Base-by-base conservation (phyloP, 2,888 invertebrate genomes). In the Cepaea hortensis region DNA sequence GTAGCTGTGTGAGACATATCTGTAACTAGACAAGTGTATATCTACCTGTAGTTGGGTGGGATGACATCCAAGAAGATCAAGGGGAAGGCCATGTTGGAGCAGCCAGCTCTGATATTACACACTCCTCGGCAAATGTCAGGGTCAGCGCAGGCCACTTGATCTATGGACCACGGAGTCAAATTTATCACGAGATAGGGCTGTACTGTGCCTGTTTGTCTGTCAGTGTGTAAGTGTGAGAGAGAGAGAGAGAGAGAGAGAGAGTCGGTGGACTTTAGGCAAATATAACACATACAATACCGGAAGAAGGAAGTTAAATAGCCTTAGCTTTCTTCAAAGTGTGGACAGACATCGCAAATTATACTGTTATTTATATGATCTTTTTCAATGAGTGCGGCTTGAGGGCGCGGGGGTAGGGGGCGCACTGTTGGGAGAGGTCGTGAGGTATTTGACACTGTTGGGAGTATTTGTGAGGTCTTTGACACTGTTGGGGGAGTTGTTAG, bases 71-170 rank as follows among this genome's bases (percentile, higher is more conserved):
- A 13, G 46, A 86, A 86, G 6, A 86, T 72, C 18, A 46, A 55
- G 20, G 86, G 86, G 48, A 86, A 82, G 11, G 86, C 86, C 81
- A 81, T 11, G 48, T 81, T 73, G 0, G 81, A 72, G 48, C 86
- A 86, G 4, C 86, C 86, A 73, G 23, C 15, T 23, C 65, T 73
- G 23, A 70, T 20, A 3, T 72, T 72, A 76, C 86, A 86, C 1
- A 68, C 5, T 48, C 7, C 46, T 46, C 76, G 18, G 18, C 86
- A 86, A 2, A 86, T 65, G 5, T 23, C 75, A 2, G 86, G 86
- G 50, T 86, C 86, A n/a, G 86, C 86, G 23, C 86, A 86, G 7
- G 81, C 81, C 46, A 86, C 86, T 3, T 2, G 6, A 61, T 85
- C 85, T 85, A 23, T 6, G 46, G 50, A 23, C 81, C 46, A 15